phyloP scores from a whole-genome alignment of 2,113 vertebrate species.

The Macaca nemestrina region DNA sequence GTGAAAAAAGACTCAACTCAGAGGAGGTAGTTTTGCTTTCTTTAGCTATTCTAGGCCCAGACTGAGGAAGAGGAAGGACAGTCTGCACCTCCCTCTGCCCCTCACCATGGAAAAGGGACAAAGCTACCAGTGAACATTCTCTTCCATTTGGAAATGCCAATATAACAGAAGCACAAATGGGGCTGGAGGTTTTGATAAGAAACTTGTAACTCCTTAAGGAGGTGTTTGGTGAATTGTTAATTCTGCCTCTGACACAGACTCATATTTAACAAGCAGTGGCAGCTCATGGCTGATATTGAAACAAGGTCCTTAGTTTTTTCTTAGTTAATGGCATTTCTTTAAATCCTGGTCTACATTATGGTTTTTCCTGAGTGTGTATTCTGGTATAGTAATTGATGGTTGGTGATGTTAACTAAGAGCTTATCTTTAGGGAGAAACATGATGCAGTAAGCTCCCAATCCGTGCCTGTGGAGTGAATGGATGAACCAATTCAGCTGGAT shows the following conservation, averaged over 20 bases:
- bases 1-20: background rate
- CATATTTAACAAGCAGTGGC: background rate
- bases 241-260: background rate
- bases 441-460: background rate
- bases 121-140: background rate
- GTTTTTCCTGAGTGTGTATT: background rate
- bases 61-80: background rate
- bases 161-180: background rate
- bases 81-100: background rate
- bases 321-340: slow-evolving; percentile 16
- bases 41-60: background rate
- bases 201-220: background rate
- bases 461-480: background rate
- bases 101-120: background rate
- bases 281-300: background rate
- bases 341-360: background rate
- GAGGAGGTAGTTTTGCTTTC: background rate
- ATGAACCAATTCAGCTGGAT: background rate
- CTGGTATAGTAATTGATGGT: background rate
- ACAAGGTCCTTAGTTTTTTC: background rate
- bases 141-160: background rate
- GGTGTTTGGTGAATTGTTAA: background rate
- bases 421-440: background rate
- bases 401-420: background rate
- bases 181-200: background rate